Evolutionary conservation across 2,113 vertebrate species (phyloP).

Genomic region (Poecile atricapillus): DNA sequence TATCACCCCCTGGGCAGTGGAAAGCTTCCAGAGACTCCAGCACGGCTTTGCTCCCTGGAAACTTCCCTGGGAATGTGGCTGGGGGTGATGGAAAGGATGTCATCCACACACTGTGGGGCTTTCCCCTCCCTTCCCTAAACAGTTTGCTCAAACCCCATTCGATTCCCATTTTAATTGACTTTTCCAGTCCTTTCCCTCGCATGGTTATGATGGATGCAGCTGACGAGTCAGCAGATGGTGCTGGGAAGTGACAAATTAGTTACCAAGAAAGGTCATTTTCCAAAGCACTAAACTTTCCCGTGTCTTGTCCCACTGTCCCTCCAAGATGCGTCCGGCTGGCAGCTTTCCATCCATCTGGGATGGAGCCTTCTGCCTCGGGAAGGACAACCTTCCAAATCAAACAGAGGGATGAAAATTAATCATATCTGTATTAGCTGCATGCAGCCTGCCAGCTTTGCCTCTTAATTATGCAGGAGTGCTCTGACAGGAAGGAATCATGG

Average conservation of each 20-base stretch:
- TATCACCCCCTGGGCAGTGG: neutral
- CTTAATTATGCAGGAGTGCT: neutral
- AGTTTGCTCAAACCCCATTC: neutral
- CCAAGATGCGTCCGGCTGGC: conserved; percentile 12
- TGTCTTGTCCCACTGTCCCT: conserved; percentile 24
- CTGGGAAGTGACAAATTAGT: conserved; percentile 59
- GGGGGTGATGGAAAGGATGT: neutral
- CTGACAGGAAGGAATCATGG: neutral
- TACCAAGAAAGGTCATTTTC: conserved; percentile 62
- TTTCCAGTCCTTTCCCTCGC: neutral
- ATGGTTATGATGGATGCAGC: conserved; percentile 38
- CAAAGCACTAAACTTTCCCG: conserved; percentile 36
- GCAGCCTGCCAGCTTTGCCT: conserved; percentile 11
- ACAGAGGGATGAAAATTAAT: conserved; percentile 34
- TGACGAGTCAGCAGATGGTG: conserved; percentile 62
- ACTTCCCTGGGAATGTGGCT: neutral
- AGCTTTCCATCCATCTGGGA: neutral
- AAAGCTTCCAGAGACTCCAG: neutral
- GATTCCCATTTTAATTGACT: conserved; percentile 22
- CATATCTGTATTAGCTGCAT: conserved; percentile 24
- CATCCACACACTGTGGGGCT: neutral
- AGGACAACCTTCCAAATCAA: conserved; percentile 32
- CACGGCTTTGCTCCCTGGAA: neutral
- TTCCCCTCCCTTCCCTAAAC: neutral
- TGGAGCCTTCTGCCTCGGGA: neutral